Evolutionary conservation across 2,888 invertebrate genomes (phyloP).

Genomic region (Noctua janthe): DNA sequence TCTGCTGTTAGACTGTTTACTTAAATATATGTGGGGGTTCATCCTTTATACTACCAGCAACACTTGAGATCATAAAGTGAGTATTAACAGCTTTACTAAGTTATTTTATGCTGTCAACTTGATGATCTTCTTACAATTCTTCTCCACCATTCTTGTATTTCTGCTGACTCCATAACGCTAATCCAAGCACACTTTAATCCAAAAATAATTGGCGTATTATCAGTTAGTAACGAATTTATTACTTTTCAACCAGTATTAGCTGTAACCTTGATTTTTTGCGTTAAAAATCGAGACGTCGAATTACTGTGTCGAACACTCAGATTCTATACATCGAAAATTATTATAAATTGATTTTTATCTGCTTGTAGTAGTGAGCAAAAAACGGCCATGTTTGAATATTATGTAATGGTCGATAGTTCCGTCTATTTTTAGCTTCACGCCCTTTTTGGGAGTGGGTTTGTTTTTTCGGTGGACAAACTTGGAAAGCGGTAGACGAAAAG

Average conservation of each 20-base stretch:
- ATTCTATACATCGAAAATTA: conserved; percentile 66
- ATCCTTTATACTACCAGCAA: not conserved
- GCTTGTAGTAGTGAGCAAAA: conserved; percentile 38
- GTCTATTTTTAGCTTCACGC: conserved; percentile 39
- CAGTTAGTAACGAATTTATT: conserved; percentile 68
- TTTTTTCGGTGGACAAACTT: conserved; percentile 10
- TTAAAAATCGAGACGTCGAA: conserved; percentile 59
- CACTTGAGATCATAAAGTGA: not conserved
- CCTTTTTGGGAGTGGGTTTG: conserved; percentile 34
- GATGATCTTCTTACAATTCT: too few relatives aligned
- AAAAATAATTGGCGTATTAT: conserved; percentile 58
- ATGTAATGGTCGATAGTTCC: conserved; percentile 54
- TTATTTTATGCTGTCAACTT: not conserved
- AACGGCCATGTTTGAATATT: conserved; percentile 45
- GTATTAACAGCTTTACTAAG: not conserved
- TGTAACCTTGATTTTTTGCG: conserved; percentile 66
- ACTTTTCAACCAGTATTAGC: conserved; percentile 63
- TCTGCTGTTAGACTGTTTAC: not conserved
- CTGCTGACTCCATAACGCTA: conserved; percentile 13
- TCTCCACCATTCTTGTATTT: not conserved
- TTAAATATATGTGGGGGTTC: not conserved
- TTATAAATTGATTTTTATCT: conserved; percentile 72
- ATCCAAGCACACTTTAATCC: conserved; percentile 29
- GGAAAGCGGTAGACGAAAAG: not conserved
- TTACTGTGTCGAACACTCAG: conserved; percentile 62